Evolutionary conservation across 2,797 vertebrate species (phyloP).

Genomic region (Alectoris magna): DNA sequence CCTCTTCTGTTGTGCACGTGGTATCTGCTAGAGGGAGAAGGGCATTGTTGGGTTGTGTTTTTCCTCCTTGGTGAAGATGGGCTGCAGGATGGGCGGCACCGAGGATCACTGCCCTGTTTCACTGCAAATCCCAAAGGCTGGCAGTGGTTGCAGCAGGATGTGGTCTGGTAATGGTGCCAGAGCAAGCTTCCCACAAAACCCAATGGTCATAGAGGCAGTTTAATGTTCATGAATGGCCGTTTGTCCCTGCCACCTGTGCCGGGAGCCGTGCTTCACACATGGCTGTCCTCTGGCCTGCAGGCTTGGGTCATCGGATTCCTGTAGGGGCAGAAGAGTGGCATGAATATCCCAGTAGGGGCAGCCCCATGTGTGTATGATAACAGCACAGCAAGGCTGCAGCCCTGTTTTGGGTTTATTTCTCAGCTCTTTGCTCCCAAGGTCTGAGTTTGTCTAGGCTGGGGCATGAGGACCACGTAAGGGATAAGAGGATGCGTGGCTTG

Average conservation of each 20-base stretch:
- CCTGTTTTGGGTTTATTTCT: no score
- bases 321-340: not conserved
- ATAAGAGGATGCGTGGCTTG: not conserved
- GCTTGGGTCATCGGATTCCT: not conserved
- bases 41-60: not conserved
- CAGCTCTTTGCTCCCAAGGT: not conserved
- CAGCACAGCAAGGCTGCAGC: not conserved
- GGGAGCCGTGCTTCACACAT: not conserved
- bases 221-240: not conserved
- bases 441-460: not conserved
- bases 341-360: no score
- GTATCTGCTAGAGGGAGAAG: conserved; percentile 39
- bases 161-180: not conserved
- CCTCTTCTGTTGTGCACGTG: conserved; percentile 30
- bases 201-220: not conserved
- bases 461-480: not conserved
- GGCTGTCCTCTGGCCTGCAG: not conserved
- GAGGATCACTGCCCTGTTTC: not conserved
- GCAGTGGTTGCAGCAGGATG: no score
- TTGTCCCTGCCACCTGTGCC: not conserved
- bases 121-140: not conserved
- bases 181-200: not conserved
- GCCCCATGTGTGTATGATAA: not conserved
- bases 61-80: not conserved
- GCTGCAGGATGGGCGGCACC: not conserved